Base-by-base conservation (phyloP, 2,113 vertebrate genomes). In the Uria aalge region DNA sequence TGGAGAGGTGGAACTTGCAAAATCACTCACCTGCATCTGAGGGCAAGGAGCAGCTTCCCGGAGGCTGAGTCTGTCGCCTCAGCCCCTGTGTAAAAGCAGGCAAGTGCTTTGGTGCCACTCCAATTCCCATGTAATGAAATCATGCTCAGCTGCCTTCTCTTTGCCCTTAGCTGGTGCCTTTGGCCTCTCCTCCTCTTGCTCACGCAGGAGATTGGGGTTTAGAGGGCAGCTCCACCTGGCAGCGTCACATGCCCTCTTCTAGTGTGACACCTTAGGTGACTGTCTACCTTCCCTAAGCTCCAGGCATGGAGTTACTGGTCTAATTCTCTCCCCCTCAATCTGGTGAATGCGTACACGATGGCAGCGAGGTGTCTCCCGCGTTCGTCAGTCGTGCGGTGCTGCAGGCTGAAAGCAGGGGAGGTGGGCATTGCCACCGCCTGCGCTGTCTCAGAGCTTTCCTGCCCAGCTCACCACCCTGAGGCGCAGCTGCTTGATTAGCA, bases 21-120 rank as follows among this genome's bases (percentile, higher is more conserved):
- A 48, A 50, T 15, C 40, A 19, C 29, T 55, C 26, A 13, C 3
- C 0, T 7, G 12, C 0, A 0, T 59, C 24, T n/a, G 17, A 22
- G 47, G 29, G 43, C 22, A 26, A 47, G 7, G 4, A 88, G 41
- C 47, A 59, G 47, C 34, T 66, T 74, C 62, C n/a, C 1, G 0
- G 19, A 13, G 34, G 32, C 34, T 41, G n/a, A 17, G 17, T 41
- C 24, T 32, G 43, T 71, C 2, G 0, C 50, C 13, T 67, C 2
- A 1, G 27, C 24, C 38, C 62, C 45, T 64, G 36, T 45, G 36
- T 26, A 40, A 56, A 29, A 85, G 40, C 15, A 66, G 45, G 11
- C 0, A 0, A 18, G 15, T 12, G 21, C 43, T 72, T 50, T 43
- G 52, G 23, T 83, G 36, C 52, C 53, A 8, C 24, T 55, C 14